A percentile compares a stretch with the other conserved stretches of the same genome.
Evolutionary conservation across 2,113 vertebrate genomes (phyloP).

Genomic region (Arvicanthis niloticus): DNA sequence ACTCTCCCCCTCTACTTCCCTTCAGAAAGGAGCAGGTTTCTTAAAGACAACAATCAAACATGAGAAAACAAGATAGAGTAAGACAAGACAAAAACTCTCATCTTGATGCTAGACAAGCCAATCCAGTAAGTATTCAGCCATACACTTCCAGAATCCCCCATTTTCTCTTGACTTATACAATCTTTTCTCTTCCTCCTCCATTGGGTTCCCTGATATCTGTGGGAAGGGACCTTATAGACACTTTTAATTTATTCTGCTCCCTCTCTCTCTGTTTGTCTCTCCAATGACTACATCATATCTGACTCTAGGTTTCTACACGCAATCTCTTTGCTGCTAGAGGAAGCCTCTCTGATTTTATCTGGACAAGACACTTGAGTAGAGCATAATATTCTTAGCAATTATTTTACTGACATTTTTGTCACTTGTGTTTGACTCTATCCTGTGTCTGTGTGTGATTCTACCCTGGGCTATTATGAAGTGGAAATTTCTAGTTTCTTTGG

Average conservation of each 20-base stretch:
- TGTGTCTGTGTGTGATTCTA: background rate
- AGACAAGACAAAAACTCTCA: background rate
- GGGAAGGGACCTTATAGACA: background rate
- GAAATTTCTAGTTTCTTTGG: no score
- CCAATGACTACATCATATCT: background rate
- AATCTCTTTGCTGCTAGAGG: background rate
- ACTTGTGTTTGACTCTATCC: background rate
- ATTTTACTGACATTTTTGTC: background rate
- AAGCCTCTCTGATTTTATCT: background rate
- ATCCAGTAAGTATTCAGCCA: background rate
- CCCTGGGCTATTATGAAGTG: no score
- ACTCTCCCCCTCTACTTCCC: background rate
- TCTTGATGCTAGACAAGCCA: background rate
- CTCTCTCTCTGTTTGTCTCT: background rate
- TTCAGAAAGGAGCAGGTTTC: background rate
- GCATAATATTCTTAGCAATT: background rate
- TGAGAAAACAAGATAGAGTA: background rate
- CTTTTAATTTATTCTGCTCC: background rate
- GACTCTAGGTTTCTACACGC: background rate
- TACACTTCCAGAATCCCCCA: background rate
- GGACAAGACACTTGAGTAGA: background rate
- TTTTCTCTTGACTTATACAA: background rate
- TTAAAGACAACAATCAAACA: background rate
- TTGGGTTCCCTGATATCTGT: background rate
- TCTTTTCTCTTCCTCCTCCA: background rate